A percentile compares a stretch with the other conserved stretches of the same genome.
Conservation (phyloP, 2,797 vertebrate genomes). For the Rallus crepitans region DNA sequence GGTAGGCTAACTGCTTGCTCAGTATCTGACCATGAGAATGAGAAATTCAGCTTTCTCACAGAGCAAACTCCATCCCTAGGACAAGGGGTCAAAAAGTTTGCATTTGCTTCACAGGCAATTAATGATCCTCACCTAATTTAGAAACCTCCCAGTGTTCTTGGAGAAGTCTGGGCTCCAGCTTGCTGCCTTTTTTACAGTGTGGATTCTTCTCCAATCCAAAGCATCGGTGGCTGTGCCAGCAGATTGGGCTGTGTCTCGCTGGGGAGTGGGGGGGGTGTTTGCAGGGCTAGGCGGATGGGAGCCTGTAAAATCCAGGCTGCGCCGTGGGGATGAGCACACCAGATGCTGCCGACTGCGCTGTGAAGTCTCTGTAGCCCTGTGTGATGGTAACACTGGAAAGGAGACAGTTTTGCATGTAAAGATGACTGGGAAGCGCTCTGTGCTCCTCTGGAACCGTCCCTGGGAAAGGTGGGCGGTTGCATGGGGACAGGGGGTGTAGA, state of each 20-base stretch:
- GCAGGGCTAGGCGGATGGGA: neutral
- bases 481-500: neutral
- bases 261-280: neutral
- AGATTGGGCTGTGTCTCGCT: neutral
- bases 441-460: fast-evolving
- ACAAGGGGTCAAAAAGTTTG: neutral
- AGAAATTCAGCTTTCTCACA: neutral
- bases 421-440: neutral
- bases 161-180: neutral
- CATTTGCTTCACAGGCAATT: neutral
- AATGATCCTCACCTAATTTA: neutral
- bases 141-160: neutral
- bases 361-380: neutral
- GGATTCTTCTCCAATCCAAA: neutral
- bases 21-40: neutral
- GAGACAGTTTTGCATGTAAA: neutral
- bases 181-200: neutral
- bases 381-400: neutral
- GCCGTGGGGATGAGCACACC: neutral
- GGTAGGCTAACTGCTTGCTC: fast-evolving
- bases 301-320: neutral
- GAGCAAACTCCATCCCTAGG: neutral
- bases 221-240: neutral
- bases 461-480: fast-evolving
- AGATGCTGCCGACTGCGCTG: neutral